A percentile compares a stretch with the other conserved stretches of the same genome.
Conservation (phyloP, 53 echinoderm and acorn worm species). For the Holothuria scabra region DNA sequence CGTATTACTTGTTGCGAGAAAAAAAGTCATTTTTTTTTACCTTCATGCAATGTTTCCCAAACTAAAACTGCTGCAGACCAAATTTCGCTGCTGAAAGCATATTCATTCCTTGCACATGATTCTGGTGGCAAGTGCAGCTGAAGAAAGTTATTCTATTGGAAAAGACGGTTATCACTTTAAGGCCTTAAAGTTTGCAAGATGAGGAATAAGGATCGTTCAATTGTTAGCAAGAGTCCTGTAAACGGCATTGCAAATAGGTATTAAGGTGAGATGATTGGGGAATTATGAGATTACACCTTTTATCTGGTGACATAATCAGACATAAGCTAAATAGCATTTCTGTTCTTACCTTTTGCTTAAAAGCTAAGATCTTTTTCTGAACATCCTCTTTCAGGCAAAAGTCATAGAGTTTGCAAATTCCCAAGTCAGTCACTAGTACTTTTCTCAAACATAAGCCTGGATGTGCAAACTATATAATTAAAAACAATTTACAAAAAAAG, state of each 20-base stretch:
- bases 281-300: too few relatives aligned
- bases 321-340: not conserved
- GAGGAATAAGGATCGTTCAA: too few relatives aligned
- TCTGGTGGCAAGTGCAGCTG: not conserved
- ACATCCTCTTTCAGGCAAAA: slow-evolving; percentile 24
- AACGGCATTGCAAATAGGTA: too few relatives aligned
- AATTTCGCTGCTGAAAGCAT: not conserved
- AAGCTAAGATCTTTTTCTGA: not conserved
- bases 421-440: not conserved
- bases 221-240: too few relatives aligned
- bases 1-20: too few relatives aligned
- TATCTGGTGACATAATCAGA: too few relatives aligned
- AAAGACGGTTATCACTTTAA: too few relatives aligned
- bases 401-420: slow-evolving; percentile 7
- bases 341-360: not conserved
- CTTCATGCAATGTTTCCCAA: not conserved
- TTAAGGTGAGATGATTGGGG: too few relatives aligned
- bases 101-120: slow-evolving; percentile 8
- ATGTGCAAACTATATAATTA: not conserved
- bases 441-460: not conserved
- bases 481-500: not conserved
- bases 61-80: slow-evolving; percentile 13
- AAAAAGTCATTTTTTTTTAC: too few relatives aligned
- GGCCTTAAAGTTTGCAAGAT: too few relatives aligned
- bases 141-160: too few relatives aligned